Evolutionary conservation across 1,140 invertebrate genomes (phyloP), one percentile per base, ranked within the genome.

Genomic region (Medauroidea extradentata): DNA sequence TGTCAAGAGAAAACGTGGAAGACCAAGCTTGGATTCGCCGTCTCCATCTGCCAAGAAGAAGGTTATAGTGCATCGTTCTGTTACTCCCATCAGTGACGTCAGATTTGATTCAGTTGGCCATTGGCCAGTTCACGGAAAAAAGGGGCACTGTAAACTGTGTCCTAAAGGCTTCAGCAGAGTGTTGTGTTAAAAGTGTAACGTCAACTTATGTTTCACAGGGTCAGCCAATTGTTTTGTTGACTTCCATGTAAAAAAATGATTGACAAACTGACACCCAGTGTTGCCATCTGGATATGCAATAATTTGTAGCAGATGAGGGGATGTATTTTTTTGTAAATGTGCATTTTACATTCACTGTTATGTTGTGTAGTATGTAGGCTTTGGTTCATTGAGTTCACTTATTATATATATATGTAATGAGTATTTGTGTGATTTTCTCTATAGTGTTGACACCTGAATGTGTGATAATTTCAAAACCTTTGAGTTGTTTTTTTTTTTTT

Each of bases 101-200:
- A 25, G 54, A n/a, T 46, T n/a, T 46, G 41, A 57, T 19, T 4
- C 0, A 1, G 25, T 48, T 49, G 41, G 25, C 2, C 54, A 57
- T 29, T 57, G 41, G 54, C 41, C 54, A 34, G 42, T 16, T 5
- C 27, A 46, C 19, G 41, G 63, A 63, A 56, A 70, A 51, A 62
- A 65, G 67, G 60, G 57, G 62, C 61, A 53, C 42, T 69, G 65
- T 53, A 69, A 69, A 65, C 62, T 51, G 5, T 46, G 44, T 11
- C 5, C 23, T n/a, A 44, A 1, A 44, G 43, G 16, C 8, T 44
- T 19, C 23, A 23, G 3, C 8, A 46, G 44, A 16, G 0, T 46
- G 1, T 23, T 23, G 24, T 46, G 16, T 11, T 7, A 9, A 4
- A 46, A 46, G 44, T 46, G 44, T 46, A 23, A 46, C 9, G 24